These are phyloP conservation scores for Pongo pygmaeus DNA, from an alignment of 2,113 vertebrate genomes.

Conservation along the genomic window DNA sequence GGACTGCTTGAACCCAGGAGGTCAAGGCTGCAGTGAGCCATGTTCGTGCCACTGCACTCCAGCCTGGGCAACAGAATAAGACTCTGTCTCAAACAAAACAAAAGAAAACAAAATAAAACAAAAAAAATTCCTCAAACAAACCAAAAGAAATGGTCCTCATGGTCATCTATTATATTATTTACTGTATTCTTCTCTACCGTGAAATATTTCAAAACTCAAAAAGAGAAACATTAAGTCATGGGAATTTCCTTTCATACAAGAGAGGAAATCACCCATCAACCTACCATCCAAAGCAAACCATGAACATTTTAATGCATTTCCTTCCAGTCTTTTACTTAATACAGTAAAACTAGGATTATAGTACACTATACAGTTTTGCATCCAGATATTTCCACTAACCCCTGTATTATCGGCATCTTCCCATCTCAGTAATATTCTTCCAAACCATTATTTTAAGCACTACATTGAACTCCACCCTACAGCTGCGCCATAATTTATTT, in stretches of 20 bases:
- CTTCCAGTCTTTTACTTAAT: constrained; percentile 34
- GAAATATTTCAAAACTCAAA: constrained; percentile 48
- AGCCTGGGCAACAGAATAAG: too few relatives aligned
- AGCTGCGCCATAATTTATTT: not conserved
- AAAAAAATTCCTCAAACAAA: too few relatives aligned
- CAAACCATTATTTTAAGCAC: constrained; percentile 37
- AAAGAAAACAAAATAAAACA: too few relatives aligned
- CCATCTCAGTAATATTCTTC: not conserved
- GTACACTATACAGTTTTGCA: not conserved
- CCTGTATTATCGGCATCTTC: constrained; percentile 24
- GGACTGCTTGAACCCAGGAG: too few relatives aligned
- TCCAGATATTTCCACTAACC: not conserved
- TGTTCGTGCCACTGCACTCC: too few relatives aligned
- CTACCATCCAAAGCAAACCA: constrained; percentile 22
- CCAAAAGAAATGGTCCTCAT: not conserved
- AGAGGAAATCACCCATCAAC: constrained; percentile 51
- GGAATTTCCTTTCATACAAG: constrained; percentile 60
- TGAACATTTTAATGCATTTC: constrained; percentile 35
- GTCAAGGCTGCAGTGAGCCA: too few relatives aligned
- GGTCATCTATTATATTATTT: not conserved
- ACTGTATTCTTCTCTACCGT: not conserved
- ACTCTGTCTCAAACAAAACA: too few relatives aligned
- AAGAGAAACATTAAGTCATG: constrained; percentile 45
- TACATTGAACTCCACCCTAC: not conserved
- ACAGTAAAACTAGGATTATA: not conserved